Conservation (phyloP, 2,888 invertebrate species). For the Habrosyne pyritoides region DNA sequence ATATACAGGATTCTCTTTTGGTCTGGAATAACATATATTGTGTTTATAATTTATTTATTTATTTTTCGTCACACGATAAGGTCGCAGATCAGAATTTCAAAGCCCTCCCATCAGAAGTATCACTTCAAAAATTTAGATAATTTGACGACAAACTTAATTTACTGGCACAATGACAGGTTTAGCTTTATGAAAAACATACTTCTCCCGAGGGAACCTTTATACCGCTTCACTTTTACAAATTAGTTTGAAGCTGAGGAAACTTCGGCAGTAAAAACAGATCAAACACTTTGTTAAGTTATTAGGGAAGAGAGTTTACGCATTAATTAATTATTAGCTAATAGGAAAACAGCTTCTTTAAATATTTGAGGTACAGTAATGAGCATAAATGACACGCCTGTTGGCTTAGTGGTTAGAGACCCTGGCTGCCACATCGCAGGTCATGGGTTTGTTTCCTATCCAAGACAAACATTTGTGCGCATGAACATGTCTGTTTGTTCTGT, state of each 20-base stretch:
- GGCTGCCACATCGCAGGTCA: too few species aligned
- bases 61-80: too few species aligned
- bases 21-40: too few species aligned
- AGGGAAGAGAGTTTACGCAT: slow-evolving; percentile 4
- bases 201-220: neutral
- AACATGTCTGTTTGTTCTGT: too few species aligned
- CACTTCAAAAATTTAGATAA: neutral
- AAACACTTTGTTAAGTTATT: slow-evolving; percentile 4
- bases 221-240: slow-evolving; percentile 6
- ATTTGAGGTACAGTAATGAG: neutral
- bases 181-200: neutral
- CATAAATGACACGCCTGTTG: neutral
- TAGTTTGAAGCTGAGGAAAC: slow-evolving; percentile 2
- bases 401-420: too few species aligned
- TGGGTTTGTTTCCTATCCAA: too few species aligned
- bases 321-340: neutral
- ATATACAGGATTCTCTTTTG: too few species aligned
- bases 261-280: slow-evolving; percentile 3
- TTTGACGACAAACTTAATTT: slow-evolving; percentile 4
- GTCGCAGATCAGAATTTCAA: too few species aligned
- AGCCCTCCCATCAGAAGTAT: too few species aligned
- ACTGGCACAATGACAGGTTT: slow-evolving; percentile 1
- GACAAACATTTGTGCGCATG: too few species aligned
- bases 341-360: neutral
- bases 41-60: too few species aligned